A percentile compares a stretch with the other conserved stretches of the same genome.
phyloP scores from a whole-genome alignment of 2,888 invertebrate genomes.

The Patella caerulea region DNA sequence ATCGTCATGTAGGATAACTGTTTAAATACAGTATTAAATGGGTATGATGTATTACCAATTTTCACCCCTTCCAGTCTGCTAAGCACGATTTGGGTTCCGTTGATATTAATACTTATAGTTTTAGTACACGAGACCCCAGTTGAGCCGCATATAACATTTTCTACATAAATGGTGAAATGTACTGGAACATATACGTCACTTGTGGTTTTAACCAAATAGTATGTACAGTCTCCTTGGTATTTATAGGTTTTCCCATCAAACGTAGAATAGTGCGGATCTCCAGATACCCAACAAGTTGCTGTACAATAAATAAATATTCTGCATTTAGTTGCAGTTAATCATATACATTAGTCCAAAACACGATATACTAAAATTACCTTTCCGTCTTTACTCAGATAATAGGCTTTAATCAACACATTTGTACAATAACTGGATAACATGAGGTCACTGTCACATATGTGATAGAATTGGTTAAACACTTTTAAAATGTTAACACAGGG shows the following conservation, averaged over 20 bases:
- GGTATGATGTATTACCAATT: conserved; percentile 47
- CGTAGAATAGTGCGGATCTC: conserved; percentile 89
- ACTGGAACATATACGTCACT: conserved; percentile 27
- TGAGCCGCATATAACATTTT: conserved; percentile 88
- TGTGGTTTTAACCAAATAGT: conserved; percentile 73
- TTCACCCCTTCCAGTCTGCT: conserved; percentile 46
- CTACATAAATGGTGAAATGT: conserved; percentile 79
- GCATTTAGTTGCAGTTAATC: not conserved
- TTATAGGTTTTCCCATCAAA: conserved; percentile 87
- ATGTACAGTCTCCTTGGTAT: conserved; percentile 90
- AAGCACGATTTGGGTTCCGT: conserved; percentile 30
- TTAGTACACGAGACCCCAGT: conserved; percentile 89
- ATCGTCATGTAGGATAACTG: conserved; percentile 65
- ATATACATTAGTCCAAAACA: too few species aligned
- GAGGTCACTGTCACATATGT: too few species aligned
- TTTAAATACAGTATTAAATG: conserved; percentile 11
- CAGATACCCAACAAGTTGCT: conserved; percentile 83
- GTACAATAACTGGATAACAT: too few species aligned
- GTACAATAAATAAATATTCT: conserved; percentile 14
- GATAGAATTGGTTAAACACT: too few species aligned
- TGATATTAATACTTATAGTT: conserved; percentile 40
- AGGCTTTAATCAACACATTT: too few species aligned
- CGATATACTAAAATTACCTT: too few species aligned
- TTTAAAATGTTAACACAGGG: too few species aligned
- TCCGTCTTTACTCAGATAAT: too few species aligned